Percentiles rank a stretch among this genome's conserved stretches.
Evolutionary conservation across 2,113 vertebrate species (phyloP).

Genomic region (Chloropsis hardwickii): DNA sequence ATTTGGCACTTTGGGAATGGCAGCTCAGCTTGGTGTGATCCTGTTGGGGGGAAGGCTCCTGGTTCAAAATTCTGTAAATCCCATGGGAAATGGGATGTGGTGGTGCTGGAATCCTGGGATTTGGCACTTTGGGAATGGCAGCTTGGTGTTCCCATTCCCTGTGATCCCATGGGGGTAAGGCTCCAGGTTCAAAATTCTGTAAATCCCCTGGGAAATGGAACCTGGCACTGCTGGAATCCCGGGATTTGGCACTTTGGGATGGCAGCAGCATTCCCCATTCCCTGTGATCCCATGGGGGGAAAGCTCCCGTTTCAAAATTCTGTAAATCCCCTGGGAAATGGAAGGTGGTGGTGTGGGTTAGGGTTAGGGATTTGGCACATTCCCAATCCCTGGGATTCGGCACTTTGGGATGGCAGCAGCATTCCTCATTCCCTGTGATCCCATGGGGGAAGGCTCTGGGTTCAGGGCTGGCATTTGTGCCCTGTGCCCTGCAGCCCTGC

Average conservation of each 20-base stretch:
- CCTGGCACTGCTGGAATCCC: fast-evolving
- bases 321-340: too few relatives aligned
- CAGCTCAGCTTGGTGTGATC: not conserved
- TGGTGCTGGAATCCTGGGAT: not conserved
- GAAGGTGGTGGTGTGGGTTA: too few relatives aligned
- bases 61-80: too few relatives aligned
- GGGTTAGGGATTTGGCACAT: too few relatives aligned
- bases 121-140: not conserved
- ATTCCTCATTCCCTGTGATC: too few relatives aligned
- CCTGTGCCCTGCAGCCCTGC: not conserved
- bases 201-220: not conserved
- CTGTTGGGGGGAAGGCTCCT: not conserved
- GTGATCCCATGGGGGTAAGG: not conserved
- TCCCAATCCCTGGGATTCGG: too few relatives aligned
- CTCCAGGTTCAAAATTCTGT: not conserved
- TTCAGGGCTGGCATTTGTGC: not conserved
- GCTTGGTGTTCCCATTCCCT: not conserved
- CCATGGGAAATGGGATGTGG: not conserved
- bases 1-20: not conserved
- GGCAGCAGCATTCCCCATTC: not conserved
- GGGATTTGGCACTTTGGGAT: not conserved
- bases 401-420: too few relatives aligned
- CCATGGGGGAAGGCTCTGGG: not conserved
- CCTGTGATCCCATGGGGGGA: not conserved
- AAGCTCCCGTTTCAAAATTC: not conserved